Evolutionary conservation across 2,113 vertebrate genomes (phyloP).

Genomic region (Verasper variegatus): DNA sequence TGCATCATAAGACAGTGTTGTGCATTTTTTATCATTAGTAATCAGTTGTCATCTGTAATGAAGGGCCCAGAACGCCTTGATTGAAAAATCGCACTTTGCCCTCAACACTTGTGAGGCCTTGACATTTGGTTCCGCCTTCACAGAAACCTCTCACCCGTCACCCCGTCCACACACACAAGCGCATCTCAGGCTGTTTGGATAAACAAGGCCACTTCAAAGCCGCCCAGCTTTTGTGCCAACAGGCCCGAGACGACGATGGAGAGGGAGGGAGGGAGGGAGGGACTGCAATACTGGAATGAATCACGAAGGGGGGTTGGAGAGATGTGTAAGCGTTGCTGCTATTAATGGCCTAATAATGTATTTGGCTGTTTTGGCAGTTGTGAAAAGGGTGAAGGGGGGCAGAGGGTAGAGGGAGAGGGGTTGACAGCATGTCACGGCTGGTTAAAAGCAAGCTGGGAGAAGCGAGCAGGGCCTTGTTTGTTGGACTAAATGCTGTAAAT

Average conservation of each 20-base stretch:
- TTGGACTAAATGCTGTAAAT: constrained; percentile 84
- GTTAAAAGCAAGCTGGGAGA: constrained; percentile 73
- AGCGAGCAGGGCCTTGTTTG: constrained; percentile 73
- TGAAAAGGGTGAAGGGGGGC: constrained; percentile 56
- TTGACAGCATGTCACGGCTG: constrained; percentile 71
- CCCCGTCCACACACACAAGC: constrained; percentile 24
- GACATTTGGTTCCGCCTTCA: constrained; percentile 43
- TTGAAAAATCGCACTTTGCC: constrained; percentile 39
- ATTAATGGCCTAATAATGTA: constrained; percentile 74
- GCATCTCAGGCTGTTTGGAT: constrained; percentile 51
- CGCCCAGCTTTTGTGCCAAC: constrained; percentile 61
- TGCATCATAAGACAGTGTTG: too few species aligned
- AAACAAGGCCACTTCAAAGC: constrained; percentile 71
- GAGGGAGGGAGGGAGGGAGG: constrained; percentile 19
- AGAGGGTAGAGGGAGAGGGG: constrained; percentile 51
- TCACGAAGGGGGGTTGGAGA: background rate
- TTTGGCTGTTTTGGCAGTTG: constrained; percentile 72
- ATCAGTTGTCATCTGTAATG: background rate
- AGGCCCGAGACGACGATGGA: constrained; percentile 41
- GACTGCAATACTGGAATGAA: background rate
- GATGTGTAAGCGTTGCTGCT: constrained; percentile 58
- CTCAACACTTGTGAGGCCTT: constrained; percentile 39
- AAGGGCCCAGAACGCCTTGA: constrained; percentile 16
- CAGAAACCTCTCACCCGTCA: constrained; percentile 26
- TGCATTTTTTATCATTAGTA: background rate